Evolutionary conservation across 2,113 vertebrate genomes (phyloP).

Genomic region (Burhinus bistriatus): DNA sequence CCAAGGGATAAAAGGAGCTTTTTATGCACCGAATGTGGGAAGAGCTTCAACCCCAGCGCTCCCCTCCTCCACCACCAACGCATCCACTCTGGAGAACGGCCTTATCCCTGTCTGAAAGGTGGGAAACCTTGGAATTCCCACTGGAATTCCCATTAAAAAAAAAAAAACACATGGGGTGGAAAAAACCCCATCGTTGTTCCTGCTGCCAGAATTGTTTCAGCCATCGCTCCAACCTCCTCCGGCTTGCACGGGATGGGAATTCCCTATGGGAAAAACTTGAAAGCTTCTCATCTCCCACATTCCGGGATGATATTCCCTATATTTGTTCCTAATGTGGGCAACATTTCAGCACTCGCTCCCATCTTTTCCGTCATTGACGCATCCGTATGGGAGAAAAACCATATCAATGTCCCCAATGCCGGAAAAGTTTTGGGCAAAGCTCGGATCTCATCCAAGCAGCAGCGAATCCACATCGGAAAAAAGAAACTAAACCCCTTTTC

Average conservation of each 20-base stretch:
- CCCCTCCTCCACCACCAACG: neutral
- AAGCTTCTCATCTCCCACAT: no score
- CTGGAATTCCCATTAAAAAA: neutral
- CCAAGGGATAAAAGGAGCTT: no score
- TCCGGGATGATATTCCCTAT: neutral
- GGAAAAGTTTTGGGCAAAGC: neutral
- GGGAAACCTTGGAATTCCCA: neutral
- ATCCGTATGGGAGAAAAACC: neutral
- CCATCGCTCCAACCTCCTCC: neutral
- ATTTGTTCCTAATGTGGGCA: neutral
- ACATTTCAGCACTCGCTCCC: neutral
- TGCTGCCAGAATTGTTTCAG: neutral
- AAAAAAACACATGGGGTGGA: neutral
- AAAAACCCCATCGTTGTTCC: neutral
- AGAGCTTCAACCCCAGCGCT: no score
- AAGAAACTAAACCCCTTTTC: constrained; percentile 45
- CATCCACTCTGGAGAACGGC: neutral
- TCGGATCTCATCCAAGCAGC: neutral
- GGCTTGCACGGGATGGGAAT: neutral
- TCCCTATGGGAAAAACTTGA: neutral
- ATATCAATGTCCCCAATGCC: neutral
- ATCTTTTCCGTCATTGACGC: neutral
- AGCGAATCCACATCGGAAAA: neutral
- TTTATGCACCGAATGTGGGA: no score
- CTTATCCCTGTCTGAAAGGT: neutral